Evolutionary conservation across 1,140 invertebrate species (phyloP).

Genomic region (Aphidius gifuensis): DNA sequence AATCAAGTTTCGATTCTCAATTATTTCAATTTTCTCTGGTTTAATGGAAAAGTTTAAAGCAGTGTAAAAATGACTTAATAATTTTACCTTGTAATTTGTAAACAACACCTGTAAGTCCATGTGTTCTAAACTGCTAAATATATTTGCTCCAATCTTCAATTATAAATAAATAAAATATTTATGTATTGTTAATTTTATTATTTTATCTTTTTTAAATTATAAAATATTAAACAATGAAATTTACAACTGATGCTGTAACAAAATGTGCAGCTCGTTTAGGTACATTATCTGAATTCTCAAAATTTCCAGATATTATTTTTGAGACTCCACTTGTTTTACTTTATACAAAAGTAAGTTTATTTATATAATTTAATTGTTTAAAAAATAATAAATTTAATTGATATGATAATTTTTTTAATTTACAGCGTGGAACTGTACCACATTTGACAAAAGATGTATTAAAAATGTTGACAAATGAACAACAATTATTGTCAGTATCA

Average conservation of each 20-base stretch:
- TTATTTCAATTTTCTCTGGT: no score
- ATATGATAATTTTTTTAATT: conserved; percentile 4
- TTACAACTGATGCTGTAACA: conserved; percentile 51
- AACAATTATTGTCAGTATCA: conserved; percentile 59
- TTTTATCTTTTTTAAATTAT: background rate
- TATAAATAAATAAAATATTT: conserved; percentile 15
- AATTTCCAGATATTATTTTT: conserved; percentile 46
- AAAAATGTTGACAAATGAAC: conserved; percentile 55
- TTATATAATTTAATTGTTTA: conserved; percentile 8
- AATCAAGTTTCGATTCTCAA: no score
- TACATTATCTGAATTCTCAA: conserved; percentile 50
- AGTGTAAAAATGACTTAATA: no score
- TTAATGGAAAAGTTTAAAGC: no score
- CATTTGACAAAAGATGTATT: conserved; percentile 66
- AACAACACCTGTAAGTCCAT: no score
- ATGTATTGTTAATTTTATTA: conserved; percentile 26
- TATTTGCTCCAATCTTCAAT: no score
- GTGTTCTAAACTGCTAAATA: no score
- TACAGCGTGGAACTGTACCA: conserved; percentile 60
- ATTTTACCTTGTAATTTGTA: no score
- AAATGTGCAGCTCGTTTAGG: conserved; percentile 57
- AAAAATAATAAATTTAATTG: conserved; percentile 7
- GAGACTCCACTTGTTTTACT: conserved; percentile 58
- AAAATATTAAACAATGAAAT: conserved; percentile 54
- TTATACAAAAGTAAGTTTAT: conserved; percentile 55